Base-by-base conservation (phyloP, 2,888 invertebrate species). In the Epistrophella euchroma region DNA sequence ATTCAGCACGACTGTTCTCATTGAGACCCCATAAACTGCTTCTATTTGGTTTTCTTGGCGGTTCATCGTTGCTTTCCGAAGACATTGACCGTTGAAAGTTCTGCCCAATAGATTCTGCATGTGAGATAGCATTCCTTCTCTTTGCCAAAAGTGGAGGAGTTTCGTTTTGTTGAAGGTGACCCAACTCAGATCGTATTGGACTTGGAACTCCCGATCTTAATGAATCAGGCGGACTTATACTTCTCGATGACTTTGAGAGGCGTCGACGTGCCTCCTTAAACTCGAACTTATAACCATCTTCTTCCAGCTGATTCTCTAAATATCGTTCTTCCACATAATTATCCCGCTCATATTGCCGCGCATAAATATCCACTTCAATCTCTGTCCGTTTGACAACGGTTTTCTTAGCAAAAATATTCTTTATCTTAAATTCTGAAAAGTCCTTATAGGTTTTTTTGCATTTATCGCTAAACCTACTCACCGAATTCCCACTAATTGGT, bases 361-460 rank as follows among this genome's bases (percentile, higher is more conserved):
- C 90, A 79, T 92, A 92, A 28, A 90, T 89, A 15, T 90, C 89
- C 35, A 92, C 90, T 50, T 91, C 89, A 40, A 92, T 92, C 73
- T 83, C 88, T n/a, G 92, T 92, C 32, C 88, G 89, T 1, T 90
- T 90, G 0, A 92, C 88, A 0, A 90, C 89, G 3, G 91, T 91
- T 72, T 91, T 91, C 83, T 90, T 91, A 32, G 90, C 89, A 40
- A 92, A 90, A 56, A 92, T 88, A 88, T 91, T 89, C 78, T 91
- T 92, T 9, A 92, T 75, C 22, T 91, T 90, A 74, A 92, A 90
- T 28, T 92, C 91, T n/a, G 90, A 89, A 2, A 92, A 80, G 45
- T 91, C 91, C 74, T 90, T 91, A 85, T 91, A 92, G 71, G 91
- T 90, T 25, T 90, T 90, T 60, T 91, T 91, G 50, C 91, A 75